These are phyloP conservation scores for Acrocephalus scirpaceus DNA, from an alignment of 2,797 vertebrate species.

Conservation along the genomic window DNA sequence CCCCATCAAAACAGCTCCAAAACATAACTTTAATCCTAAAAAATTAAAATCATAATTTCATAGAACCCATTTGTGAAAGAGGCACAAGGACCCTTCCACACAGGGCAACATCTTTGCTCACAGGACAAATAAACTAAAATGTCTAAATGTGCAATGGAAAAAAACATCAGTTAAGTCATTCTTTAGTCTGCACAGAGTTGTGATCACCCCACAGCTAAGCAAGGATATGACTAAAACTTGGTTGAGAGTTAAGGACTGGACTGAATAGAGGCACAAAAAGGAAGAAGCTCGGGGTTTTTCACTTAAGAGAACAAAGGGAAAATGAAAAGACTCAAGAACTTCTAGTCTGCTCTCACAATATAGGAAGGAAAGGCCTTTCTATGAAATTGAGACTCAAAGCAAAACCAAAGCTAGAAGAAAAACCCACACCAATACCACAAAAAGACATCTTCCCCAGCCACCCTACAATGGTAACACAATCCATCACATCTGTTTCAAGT, in stretches of 20 bases:
- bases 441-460: neutral
- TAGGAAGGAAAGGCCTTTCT: neutral
- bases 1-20: neutral
- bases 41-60: neutral
- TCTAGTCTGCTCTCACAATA: neutral
- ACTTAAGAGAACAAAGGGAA: neutral
- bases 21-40: neutral
- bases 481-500: neutral
- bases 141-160: rapidly evolving
- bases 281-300: neutral
- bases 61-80: neutral
- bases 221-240: neutral
- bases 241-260: neutral
- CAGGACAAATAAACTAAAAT: neutral
- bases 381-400: neutral
- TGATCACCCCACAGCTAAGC: neutral
- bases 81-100: neutral
- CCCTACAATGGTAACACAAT: neutral
- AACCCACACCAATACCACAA: neutral
- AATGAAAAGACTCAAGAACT: neutral
- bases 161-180: rapidly evolving
- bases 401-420: neutral
- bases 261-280: neutral
- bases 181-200: neutral
- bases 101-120: neutral